A percentile compares a stretch with the other conserved stretches of the same genome.
Conservation (phyloP, 2,888 invertebrate species). For the Aporophyla lueneburgensis region DNA sequence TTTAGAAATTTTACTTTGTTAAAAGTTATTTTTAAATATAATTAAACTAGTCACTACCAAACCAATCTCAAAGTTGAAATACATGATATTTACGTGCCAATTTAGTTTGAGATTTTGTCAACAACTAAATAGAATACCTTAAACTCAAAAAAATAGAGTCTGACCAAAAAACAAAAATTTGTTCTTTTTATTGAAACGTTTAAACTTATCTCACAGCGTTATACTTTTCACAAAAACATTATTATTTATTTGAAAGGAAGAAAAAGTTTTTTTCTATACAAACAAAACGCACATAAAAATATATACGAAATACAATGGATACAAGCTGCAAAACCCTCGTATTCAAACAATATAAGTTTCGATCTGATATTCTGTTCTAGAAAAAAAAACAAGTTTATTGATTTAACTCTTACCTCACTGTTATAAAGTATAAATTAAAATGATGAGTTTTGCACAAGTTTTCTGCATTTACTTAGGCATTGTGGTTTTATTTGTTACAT, state of each 20-base stretch:
- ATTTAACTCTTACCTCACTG: no score
- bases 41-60: conserved; percentile 2
- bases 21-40: neutral
- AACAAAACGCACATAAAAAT: no score
- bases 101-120: neutral
- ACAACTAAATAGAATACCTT: neutral
- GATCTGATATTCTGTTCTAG: neutral
- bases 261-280: no score
- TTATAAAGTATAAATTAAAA: no score
- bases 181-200: neutral
- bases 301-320: no score
- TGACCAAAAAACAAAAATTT: neutral
- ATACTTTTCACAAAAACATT: neutral
- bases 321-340: no score
- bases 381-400: no score
- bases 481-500: neutral
- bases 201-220: neutral
- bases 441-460: no score
- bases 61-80: neutral
- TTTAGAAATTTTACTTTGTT: conserved; percentile 7
- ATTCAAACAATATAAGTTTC: no score
- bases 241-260: neutral
- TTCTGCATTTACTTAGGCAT: neutral
- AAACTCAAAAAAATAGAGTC: neutral
- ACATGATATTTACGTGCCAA: conserved; percentile 14